Evolutionary conservation across 53 echinoderm and acorn worm genomes (phyloP).

Genomic region (Pentamera pediparva): DNA sequence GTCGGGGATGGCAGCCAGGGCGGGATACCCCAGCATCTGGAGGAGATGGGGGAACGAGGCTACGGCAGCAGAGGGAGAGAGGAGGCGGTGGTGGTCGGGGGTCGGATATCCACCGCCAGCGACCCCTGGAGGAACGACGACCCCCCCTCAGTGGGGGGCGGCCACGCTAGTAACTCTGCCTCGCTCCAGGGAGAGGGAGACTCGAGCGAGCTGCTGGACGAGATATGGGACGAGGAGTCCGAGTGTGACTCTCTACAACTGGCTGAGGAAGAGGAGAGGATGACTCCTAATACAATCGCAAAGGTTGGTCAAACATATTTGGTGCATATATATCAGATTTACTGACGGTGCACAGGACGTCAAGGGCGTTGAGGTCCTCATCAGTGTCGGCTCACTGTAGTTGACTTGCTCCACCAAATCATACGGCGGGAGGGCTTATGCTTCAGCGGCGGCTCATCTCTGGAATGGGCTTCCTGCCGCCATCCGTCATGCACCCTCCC

Average conservation of each 20-base stretch:
- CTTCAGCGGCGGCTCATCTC: too few species aligned
- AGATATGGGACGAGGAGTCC: slow-evolving; percentile 6
- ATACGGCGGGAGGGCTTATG: too few species aligned
- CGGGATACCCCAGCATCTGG: neutral
- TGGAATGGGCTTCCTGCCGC: too few species aligned
- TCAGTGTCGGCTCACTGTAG: too few species aligned
- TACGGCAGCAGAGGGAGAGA: too few species aligned
- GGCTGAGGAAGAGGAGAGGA: slow-evolving; percentile 37
- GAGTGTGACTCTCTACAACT: neutral
- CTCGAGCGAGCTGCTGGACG: neutral
- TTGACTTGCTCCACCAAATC: too few species aligned
- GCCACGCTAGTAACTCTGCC: neutral
- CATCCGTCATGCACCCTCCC: too few species aligned
- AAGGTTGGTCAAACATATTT: slow-evolving; percentile 41
- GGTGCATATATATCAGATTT: neutral
- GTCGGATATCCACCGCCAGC: neutral
- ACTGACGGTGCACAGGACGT: neutral
- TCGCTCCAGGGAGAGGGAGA: neutral
- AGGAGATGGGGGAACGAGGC: neutral
- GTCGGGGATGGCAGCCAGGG: neutral
- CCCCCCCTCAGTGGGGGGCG: neutral
- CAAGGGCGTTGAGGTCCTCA: too few species aligned
- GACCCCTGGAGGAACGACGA: neutral
- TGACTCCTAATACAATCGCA: slow-evolving; percentile 60
- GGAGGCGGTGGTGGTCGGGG: too few species aligned